A percentile compares a stretch with the other conserved stretches of the same genome.
These are phyloP conservation scores for Chamaetylas fuelleborni DNA, from an alignment of 2,113 vertebrate genomes.

Conservation along the genomic window DNA sequence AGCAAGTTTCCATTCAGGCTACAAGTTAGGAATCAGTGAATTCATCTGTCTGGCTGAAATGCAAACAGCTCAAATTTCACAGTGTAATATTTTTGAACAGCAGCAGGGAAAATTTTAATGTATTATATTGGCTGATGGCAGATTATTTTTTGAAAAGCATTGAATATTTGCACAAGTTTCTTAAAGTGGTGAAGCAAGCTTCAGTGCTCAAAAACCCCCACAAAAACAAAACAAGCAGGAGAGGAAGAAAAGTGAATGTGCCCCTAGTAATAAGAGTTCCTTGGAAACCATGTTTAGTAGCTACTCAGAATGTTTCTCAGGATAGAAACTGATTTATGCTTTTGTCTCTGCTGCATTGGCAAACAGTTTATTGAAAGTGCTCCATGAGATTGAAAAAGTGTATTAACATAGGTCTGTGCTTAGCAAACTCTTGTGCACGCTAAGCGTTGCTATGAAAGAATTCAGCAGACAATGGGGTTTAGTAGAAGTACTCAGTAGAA, in stretches of 20 bases:
- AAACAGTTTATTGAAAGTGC: neutral
- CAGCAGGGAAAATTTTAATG: slow-evolving; percentile 17
- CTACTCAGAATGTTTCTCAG: neutral
- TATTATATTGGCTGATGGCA: slow-evolving; percentile 19
- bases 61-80: slow-evolving; percentile 44
- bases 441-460: neutral
- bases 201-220: neutral
- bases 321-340: neutral
- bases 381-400: neutral
- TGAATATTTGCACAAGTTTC: slow-evolving; percentile 16
- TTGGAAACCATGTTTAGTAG: neutral
- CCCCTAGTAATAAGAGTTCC: neutral
- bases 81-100: slow-evolving; percentile 12
- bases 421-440: neutral
- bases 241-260: neutral
- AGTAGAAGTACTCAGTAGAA: neutral
- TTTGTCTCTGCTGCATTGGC: neutral
- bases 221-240: neutral
- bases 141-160: slow-evolving; percentile 20
- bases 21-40: slow-evolving; percentile 33
- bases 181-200: neutral
- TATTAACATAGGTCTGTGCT: neutral
- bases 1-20: slow-evolving; percentile 15
- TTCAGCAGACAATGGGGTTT: neutral
- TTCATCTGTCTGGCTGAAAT: slow-evolving; percentile 30